These are phyloP conservation scores for Vicugna pacos DNA, from an alignment of 2,113 vertebrate species.

Conservation along the genomic window DNA sequence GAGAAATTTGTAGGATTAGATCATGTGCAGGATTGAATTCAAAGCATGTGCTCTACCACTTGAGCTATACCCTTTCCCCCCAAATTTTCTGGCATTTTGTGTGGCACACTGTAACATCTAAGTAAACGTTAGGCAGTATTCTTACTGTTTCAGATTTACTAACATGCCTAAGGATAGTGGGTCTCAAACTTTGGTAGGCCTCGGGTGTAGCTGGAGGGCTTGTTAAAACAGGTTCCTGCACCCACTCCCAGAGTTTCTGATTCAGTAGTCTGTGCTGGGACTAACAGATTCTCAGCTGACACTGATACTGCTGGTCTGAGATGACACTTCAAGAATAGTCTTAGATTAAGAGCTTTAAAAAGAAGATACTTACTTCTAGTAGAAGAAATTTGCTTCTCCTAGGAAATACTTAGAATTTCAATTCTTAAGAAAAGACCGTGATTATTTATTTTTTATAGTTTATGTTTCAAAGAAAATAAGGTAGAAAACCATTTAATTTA, in stretches of 20 bases:
- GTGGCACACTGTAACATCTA: background rate
- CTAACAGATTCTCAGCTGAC: background rate
- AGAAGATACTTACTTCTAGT: background rate
- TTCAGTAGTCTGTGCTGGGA: background rate
- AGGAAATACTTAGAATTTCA: background rate
- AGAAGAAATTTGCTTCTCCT: background rate
- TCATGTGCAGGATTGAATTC: background rate
- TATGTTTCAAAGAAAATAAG: background rate
- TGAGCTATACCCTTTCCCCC: no score
- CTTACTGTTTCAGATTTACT: background rate
- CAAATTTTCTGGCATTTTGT: background rate
- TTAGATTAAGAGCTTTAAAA: conserved; percentile 1
- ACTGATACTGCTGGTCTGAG: background rate
- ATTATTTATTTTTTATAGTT: background rate
- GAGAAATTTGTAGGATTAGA: background rate
- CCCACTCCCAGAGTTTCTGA: background rate
- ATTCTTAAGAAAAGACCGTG: background rate
- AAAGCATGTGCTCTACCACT: background rate
- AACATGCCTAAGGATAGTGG: background rate
- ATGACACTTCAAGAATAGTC: background rate
- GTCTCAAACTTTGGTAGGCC: background rate
- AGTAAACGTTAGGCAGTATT: background rate
- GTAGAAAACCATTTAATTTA: background rate
- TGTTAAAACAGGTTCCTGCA: background rate
- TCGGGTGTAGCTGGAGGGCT: background rate